Conservation (phyloP, 2,113 vertebrate genomes). For the Conger conger region DNA sequence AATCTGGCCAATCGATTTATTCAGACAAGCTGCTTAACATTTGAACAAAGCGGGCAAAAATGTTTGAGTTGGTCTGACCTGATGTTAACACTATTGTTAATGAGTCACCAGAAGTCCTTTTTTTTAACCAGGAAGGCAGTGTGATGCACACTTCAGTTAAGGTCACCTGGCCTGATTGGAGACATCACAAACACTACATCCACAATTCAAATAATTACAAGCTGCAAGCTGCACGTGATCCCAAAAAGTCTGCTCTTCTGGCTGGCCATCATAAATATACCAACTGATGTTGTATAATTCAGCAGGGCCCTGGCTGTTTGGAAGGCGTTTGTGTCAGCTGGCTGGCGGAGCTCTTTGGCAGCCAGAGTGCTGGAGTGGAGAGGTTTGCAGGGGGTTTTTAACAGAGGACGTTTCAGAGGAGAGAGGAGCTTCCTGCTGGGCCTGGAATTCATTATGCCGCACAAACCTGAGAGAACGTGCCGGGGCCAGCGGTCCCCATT, state of each 20-base stretch:
- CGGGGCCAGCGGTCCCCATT: neutral
- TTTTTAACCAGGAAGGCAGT: neutral
- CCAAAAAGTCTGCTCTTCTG: neutral
- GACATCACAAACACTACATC: neutral
- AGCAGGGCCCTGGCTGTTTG: neutral
- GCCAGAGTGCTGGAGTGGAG: neutral
- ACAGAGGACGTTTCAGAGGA: neutral
- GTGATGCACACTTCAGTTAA: neutral
- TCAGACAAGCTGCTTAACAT: neutral
- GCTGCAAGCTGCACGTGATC: neutral
- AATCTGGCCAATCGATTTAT: neutral
- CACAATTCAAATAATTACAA: neutral
- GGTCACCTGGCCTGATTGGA: neutral
- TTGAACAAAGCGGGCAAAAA: neutral
- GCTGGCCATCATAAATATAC: neutral
- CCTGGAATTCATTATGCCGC: neutral
- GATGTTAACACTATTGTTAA: neutral
- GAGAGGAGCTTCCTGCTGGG: neutral
- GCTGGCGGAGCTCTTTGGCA: neutral
- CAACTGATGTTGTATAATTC: neutral
- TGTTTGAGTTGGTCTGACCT: neutral
- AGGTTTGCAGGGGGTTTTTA: neutral
- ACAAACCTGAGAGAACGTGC: neutral
- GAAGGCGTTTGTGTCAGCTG: neutral
- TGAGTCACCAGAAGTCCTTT: neutral